A percentile compares a stretch with the other conserved stretches of the same genome.
These are phyloP conservation scores for Scaptodrosophila latifasciaeformis DNA, from an alignment of 2,888 invertebrate genomes.

Conservation along the genomic window DNA sequence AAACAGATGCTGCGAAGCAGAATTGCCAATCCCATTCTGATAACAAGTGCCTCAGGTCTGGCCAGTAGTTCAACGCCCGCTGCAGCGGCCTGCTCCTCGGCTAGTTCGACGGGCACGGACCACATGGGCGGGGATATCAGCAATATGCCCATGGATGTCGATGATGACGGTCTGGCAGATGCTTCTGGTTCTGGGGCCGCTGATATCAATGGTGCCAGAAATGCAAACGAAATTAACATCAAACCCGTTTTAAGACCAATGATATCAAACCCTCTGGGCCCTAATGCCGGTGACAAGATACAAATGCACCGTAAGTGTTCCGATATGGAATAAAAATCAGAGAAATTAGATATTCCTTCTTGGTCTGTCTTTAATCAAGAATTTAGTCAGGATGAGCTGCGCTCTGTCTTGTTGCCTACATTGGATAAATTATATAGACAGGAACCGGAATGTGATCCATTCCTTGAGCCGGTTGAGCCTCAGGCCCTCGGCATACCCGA, in stretches of 20 bases:
- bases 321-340: too few species aligned
- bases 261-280: constrained; percentile 77
- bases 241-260: constrained; percentile 80
- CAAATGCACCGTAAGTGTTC: constrained; percentile 82
- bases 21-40: constrained; percentile 63
- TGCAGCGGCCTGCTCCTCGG: constrained; percentile 65
- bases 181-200: constrained; percentile 78
- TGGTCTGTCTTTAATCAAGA: constrained; percentile 78
- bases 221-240: constrained; percentile 67
- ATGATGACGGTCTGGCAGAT: constrained; percentile 72
- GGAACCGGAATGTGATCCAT: constrained; percentile 97
- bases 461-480: constrained; percentile 98
- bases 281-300: constrained; percentile 79
- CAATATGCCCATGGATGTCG: constrained; percentile 74
- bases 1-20: too few species aligned
- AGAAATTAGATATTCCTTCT: not conserved
- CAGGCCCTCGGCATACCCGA: constrained; percentile 92
- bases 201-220: constrained; percentile 78
- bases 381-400: constrained; percentile 94
- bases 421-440: constrained; percentile 93
- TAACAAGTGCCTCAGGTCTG: constrained; percentile 49
- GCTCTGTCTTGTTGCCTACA: constrained; percentile 94
- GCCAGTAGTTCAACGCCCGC: constrained; percentile 61
- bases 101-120: constrained; percentile 55
- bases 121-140: too few species aligned